Evolutionary conservation across 2,797 vertebrate genomes (phyloP).

Genomic region (Acanthurus leucopareius): DNA sequence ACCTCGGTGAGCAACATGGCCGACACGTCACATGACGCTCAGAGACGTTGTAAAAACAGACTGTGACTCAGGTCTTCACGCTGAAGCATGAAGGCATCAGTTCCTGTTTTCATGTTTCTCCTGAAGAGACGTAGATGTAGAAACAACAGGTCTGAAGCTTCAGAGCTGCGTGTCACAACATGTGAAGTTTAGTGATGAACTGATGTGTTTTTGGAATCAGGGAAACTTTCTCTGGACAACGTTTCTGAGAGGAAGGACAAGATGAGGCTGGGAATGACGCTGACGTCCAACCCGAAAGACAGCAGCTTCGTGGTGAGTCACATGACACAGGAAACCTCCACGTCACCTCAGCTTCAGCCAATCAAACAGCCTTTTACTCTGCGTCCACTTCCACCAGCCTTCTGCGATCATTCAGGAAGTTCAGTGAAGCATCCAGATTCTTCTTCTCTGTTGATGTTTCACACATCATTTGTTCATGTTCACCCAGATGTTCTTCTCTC

Average conservation of each 20-base stretch:
- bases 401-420: no score
- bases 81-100: background rate
- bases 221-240: constrained; percentile 90
- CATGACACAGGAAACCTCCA: background rate
- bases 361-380: no score
- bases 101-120: no score
- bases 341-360: background rate
- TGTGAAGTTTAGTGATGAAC: background rate
- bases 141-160: no score
- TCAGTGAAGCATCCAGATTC: no score
- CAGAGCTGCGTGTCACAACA: background rate
- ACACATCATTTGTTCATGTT: no score
- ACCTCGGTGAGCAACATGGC: constrained; percentile 69
- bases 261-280: constrained; percentile 94
- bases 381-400: no score
- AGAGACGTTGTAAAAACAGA: background rate
- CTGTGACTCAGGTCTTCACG: background rate
- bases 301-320: constrained; percentile 93
- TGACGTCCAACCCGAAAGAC: constrained; percentile 92
- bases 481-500: background rate
- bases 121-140: no score
- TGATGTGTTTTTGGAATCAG: constrained; percentile 43
- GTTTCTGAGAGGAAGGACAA: constrained; percentile 93
- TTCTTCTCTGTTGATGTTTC: no score
- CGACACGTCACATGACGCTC: background rate